Evolutionary conservation across 1,140 invertebrate species (phyloP).

Genomic region (Psilanteris sp.): DNA sequence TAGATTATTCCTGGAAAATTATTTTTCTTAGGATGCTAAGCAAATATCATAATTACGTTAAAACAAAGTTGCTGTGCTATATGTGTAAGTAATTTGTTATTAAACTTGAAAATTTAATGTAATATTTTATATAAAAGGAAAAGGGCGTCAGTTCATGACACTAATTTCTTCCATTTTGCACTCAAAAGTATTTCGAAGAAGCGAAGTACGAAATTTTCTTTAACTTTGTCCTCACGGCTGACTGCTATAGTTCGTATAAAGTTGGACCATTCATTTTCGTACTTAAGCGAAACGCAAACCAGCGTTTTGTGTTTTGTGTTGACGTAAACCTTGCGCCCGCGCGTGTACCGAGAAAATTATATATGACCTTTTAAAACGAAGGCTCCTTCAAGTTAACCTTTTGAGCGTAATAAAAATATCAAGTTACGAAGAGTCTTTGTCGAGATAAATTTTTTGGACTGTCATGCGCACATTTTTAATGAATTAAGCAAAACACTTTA

Average conservation of each 20-base stretch:
- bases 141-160: slow-evolving; percentile 22
- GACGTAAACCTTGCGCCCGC: slow-evolving; percentile 21
- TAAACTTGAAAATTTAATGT: slow-evolving; percentile 32
- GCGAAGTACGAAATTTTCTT: slow-evolving; percentile 39
- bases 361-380: slow-evolving; percentile 27
- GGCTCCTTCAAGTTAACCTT: slow-evolving; percentile 36
- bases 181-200: slow-evolving; percentile 37
- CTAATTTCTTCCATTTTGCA: slow-evolving; percentile 23
- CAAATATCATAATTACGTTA: slow-evolving; percentile 21
- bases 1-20: too few species aligned
- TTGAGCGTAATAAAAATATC: slow-evolving; percentile 38
- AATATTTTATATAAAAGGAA: slow-evolving; percentile 34
- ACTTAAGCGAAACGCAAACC: slow-evolving; percentile 23
- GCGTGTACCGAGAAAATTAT: slow-evolving; percentile 14
- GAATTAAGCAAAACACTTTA: slow-evolving; percentile 63
- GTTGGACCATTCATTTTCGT: slow-evolving; percentile 52
- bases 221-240: slow-evolving; percentile 21
- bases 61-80: slow-evolving; percentile 7
- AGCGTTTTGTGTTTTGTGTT: slow-evolving; percentile 16
- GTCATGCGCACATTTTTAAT: slow-evolving; percentile 69
- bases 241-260: slow-evolving; percentile 16
- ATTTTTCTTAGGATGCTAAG: neutral
- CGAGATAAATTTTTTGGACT: slow-evolving; percentile 64
- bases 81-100: slow-evolving; percentile 13
- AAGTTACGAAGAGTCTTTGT: slow-evolving; percentile 21